These are phyloP conservation scores for Cosmia trapezina DNA, from an alignment of 2,888 invertebrate species.

Conservation along the genomic window DNA sequence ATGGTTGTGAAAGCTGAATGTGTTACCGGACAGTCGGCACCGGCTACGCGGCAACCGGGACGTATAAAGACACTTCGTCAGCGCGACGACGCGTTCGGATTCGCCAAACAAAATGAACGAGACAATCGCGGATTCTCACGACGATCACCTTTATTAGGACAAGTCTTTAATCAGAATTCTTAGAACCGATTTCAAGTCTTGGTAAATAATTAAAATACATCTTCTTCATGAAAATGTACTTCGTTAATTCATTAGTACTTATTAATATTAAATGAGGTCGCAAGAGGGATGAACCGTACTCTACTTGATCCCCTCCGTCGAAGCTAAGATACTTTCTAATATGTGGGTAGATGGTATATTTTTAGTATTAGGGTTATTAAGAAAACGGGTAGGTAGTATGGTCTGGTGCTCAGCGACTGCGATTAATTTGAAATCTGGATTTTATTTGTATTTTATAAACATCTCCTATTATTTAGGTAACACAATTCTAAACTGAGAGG, in stretches of 20 bases:
- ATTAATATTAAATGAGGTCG: slow-evolving; percentile 36
- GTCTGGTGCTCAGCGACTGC: background rate
- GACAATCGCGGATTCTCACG: no score
- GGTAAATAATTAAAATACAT: slow-evolving; percentile 19
- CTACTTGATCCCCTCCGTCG: background rate
- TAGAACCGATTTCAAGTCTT: background rate
- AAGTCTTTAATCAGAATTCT: background rate
- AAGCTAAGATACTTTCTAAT: background rate
- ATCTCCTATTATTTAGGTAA: background rate
- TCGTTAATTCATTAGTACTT: slow-evolving; percentile 36
- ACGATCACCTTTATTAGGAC: no score
- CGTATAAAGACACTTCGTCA: no score
- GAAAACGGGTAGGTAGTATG: background rate
- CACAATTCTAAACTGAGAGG: background rate
- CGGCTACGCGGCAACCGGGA: no score
- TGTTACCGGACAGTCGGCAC: no score
- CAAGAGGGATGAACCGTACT: slow-evolving; percentile 19
- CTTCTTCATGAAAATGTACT: slow-evolving; percentile 22
- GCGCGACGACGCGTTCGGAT: no score
- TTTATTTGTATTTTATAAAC: background rate
- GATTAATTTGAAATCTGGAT: background rate
- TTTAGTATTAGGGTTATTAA: background rate
- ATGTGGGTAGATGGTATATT: background rate
- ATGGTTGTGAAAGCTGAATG: no score
- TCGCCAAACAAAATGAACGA: no score